phyloP scores from a whole-genome alignment of 1,140 invertebrate species.

The Helicorthomorpha holstii region DNA sequence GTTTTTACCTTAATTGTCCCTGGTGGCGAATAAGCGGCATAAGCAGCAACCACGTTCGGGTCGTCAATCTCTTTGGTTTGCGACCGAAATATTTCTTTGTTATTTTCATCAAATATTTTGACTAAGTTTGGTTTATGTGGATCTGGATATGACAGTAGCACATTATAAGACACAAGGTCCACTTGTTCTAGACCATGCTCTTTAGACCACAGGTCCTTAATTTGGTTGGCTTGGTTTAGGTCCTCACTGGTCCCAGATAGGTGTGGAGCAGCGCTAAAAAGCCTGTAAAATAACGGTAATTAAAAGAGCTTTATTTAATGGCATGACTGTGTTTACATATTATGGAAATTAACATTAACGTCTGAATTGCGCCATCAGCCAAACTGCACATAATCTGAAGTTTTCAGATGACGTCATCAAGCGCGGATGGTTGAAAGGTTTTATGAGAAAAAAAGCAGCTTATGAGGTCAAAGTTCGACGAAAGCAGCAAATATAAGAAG shows the following conservation, averaged over 20 bases:
- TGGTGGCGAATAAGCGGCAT: conserved; percentile 14
- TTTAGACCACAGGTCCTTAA: conserved; percentile 9
- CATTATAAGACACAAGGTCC: conserved; percentile 11
- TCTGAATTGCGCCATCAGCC: too few species aligned
- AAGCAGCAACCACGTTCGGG: conserved; percentile 10
- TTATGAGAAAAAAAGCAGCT: too few species aligned
- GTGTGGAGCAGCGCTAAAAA: conserved; percentile 12
- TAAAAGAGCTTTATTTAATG: too few species aligned
- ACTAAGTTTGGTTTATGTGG: conserved; percentile 12
- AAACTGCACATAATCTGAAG: too few species aligned
- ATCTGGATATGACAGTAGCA: conserved; percentile 14
- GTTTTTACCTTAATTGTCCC: conserved; percentile 5
- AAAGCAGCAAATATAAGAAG: too few species aligned
- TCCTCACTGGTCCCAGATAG: conserved; percentile 11
- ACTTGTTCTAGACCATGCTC: conserved; percentile 12
- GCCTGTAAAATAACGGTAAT: conserved; percentile 7
- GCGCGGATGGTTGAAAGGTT: too few species aligned
- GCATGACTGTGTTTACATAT: too few species aligned
- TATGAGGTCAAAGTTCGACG: too few species aligned
- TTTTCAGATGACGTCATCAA: too few species aligned
- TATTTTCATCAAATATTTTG: conserved; percentile 9
- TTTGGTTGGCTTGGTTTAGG: conserved; percentile 5
- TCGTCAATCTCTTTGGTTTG: conserved; percentile 9
- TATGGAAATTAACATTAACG: too few species aligned
- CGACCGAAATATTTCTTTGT: conserved; percentile 9